A percentile compares a stretch with the other conserved stretches of the same genome.
phyloP scores from a whole-genome alignment of 2,888 invertebrate genomes.

The Globia sparganii region DNA sequence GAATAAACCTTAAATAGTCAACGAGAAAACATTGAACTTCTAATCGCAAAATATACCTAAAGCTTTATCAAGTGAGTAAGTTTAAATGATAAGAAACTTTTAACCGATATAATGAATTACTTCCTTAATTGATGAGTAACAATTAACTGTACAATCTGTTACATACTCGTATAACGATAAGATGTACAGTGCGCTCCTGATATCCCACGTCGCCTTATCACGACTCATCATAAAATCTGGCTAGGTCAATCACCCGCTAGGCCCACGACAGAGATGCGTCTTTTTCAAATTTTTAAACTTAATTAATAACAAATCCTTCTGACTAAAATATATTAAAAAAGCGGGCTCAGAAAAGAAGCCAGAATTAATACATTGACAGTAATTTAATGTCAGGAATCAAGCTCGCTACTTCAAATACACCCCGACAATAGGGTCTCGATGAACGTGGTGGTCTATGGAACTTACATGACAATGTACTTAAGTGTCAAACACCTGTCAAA shows the following conservation, averaged over 20 bases:
- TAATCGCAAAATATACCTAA: background rate
- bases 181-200: constrained; percentile 27
- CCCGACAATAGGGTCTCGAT: background rate
- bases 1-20: background rate
- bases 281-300: background rate
- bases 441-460: background rate
- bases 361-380: background rate
- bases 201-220: constrained; percentile 66
- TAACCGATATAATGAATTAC: constrained; percentile 26
- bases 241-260: constrained; percentile 49
- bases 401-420: background rate
- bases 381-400: background rate
- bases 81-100: constrained; percentile 18
- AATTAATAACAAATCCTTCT: too few species aligned
- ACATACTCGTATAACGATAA: constrained; percentile 36
- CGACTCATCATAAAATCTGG: constrained; percentile 56
- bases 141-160: constrained; percentile 35
- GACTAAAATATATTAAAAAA: background rate
- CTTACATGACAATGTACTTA: background rate
- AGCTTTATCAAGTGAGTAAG: background rate
- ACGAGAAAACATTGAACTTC: background rate
- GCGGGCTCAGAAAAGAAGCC: background rate
- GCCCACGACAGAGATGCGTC: background rate
- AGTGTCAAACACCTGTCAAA: background rate
- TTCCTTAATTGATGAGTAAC: constrained; percentile 42